Base-by-base conservation (phyloP, 2,888 invertebrate species). In the Drosophila pullipes region DNA sequence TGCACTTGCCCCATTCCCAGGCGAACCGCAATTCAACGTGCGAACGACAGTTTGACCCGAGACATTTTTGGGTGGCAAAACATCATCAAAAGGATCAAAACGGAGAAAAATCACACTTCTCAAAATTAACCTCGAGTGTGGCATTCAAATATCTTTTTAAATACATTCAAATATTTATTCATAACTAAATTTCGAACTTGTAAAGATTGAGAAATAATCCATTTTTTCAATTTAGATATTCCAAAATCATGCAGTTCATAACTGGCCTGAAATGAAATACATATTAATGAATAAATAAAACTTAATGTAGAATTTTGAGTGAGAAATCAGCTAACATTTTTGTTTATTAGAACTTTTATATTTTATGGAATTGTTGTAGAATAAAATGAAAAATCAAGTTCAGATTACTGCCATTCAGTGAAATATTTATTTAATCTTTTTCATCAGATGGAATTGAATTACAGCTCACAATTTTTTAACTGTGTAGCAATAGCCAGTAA, bases 31-130 rank as follows among this genome's bases (percentile, higher is more conserved):
- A 89, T 83, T 90, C 86, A 85, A 85, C 85, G 85, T 85, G 85
- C 90, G 89, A 85, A 76, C 90, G 85, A 85, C 89, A 85, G 85
- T 85, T 85, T 85, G 85, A 85, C 85, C 85, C 89, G 70, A 76
- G 89, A 83, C 76, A 72, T 79, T 83, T 75, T 80, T 85, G 77
- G 87, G 85, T 76, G 74, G 80, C 73, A 74, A 69, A 84, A 76
- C 87, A 81, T 74, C 79, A 78, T 66, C 70, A 52, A 22, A 44
- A 39, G 76, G 52, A 54, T 47, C 16, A 65, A 62, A 47, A 47
- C 41, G 67, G 22, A 57, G 54, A 59, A 30, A 59, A 47, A 30
- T 2, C 18, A 58, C 58, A 58, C 53, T 4, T 22, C 30, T 30
- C 50, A 28, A 52, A 52, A 47, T 47, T 47, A 2, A 7, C 16